Evolutionary conservation across 1,140 invertebrate species (phyloP), one percentile per base, ranked within the genome.

Genomic region (Philotrypesis tridentata): DNA sequence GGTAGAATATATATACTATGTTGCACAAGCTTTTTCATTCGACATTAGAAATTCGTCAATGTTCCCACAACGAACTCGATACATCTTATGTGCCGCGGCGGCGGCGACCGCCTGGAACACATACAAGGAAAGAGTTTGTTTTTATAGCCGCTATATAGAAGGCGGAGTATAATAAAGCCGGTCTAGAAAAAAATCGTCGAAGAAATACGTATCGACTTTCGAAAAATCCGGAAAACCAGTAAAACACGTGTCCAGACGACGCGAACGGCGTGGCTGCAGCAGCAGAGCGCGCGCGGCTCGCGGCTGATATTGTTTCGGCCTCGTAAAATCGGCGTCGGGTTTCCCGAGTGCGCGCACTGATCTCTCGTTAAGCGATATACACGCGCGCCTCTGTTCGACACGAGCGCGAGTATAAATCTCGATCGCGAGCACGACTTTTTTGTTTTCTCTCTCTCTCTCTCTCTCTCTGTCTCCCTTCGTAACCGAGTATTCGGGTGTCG

Each of bases 161-260:
- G 33, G 7, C 63, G 25, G 9, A 23, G n/a, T 29, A 25, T 29
- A 65, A 25, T 37, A 21, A 70, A 37, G 31, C 5, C 31, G 61
- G 61, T 25, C 31, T 70, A 12, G 27, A 23, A 40, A 73, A 55
- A 55, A 73, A 60, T 29, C 21, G 43, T 27, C 1, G 23, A 71
- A 72, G 71, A 82, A 84, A 88, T 86, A 87, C 74, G 65, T 33
- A 40, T 76, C 79, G 33, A 29, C 68, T 80, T 80, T 83, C 82
- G 37, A 76, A 80, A 76, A 75, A 75, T 84, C 61, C 68, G 82
- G 81, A 83, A 87, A 88, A 84, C 77, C 82, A 76, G 73, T 60
- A 65, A 60, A 82, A 86, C 85, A 85, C 76, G 82, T 87, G 85
- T 86, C 82, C 27, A 29, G n/a, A n/a, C n/a, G n/a, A n/a, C n/a